Base-by-base conservation (phyloP, 2,797 vertebrate species). In the Sylvia borin region DNA sequence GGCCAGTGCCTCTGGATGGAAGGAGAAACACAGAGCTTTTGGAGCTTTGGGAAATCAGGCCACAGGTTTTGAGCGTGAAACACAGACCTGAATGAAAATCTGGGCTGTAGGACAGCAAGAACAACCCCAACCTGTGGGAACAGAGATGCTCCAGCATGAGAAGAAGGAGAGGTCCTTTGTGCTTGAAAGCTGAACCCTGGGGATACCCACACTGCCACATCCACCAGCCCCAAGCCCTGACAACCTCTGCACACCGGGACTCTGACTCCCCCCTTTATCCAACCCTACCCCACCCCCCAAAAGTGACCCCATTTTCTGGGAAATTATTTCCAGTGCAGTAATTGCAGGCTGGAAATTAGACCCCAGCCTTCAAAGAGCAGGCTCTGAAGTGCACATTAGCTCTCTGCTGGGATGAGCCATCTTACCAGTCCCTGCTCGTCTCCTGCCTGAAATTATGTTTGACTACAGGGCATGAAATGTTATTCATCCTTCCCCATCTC, bases 401-500 rank as follows among this genome's bases (percentile, higher is more conserved):
- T 77, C 25, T 93, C 83, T 60, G 19, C 92, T n/a, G 11, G 80
- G 79, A 88, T 91, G 96, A 88, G 74, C 62, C 68, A 61, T 64
- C 71, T 13, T 80, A 73, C 92, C 75, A 87, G 67, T 57, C 84
- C 45, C 83, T 60, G 77, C 88, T 95, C 89, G 20, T 84, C 92
- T 95, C 81, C 92, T 53, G 65, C 92, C 91, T 91, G 40, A 61
- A 95, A 93, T 95, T 93, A 82, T 70, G 93, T 94, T 91, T 87
- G 66, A 95, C 93, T 92, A 97, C 89, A 92, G 81, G 96, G 90
- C 92, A 92, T 75, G 97, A 96, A 93, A 83, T 45, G 75, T 93
- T 95, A 92, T 90, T 94, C 92, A 74, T 97, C 61, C 94, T 96
- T 96, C 95, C 54, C 79, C 74, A 43, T 48, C 58, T 54, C 74